Percentiles rank a stretch among this genome's conserved stretches.
Evolutionary conservation across 2,797 vertebrate species (phyloP).

Genomic region (Chrosomus eos): DNA sequence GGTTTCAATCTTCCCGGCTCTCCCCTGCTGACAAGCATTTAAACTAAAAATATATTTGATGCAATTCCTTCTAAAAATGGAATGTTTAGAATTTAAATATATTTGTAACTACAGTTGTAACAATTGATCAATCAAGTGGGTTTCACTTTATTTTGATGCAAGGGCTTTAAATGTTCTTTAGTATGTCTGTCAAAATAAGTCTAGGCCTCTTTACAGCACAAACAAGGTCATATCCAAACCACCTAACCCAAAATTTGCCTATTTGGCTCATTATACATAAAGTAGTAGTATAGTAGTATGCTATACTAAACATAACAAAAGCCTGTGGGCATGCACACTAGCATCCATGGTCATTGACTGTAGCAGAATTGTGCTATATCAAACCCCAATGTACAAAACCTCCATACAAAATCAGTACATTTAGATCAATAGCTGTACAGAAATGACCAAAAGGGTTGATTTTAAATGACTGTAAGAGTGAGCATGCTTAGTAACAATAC

Average conservation of each 20-base stretch:
- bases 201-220: too few species aligned
- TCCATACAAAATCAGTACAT: not conserved
- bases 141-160: too few species aligned
- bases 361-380: not conserved
- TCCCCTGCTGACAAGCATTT: too few species aligned
- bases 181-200: too few species aligned
- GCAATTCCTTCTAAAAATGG: too few species aligned
- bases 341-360: not conserved
- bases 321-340: not conserved
- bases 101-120: too few species aligned
- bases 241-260: not conserved
- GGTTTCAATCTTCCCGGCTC: too few species aligned
- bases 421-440: not conserved
- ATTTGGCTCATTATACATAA: not conserved
- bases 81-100: too few species aligned
- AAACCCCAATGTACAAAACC: not conserved
- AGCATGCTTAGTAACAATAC: not conserved
- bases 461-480: not conserved
- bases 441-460: not conserved
- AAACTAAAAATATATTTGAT: too few species aligned
- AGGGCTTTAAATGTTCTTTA: too few species aligned
- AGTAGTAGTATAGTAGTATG: not conserved
- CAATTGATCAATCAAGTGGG: too few species aligned
- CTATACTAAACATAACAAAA: not conserved
- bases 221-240: not conserved